Percentiles rank a stretch among this genome's conserved stretches.
Conservation (phyloP, 1,140 invertebrate species). For the Drosophila navojoa region DNA sequence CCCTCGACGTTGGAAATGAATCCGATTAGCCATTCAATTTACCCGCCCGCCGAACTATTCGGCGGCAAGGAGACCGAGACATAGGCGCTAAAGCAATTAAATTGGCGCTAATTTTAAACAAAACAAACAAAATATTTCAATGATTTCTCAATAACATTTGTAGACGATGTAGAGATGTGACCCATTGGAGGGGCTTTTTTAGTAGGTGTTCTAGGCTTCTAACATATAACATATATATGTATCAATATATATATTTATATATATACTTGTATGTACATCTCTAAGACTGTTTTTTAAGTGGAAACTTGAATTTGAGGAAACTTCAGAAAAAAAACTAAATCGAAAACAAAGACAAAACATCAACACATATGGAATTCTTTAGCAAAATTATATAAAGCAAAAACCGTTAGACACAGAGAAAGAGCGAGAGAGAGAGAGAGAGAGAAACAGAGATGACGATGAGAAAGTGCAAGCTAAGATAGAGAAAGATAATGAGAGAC, state of each 20-base stretch:
- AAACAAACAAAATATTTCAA: slow-evolving; percentile 59
- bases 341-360: slow-evolving; percentile 9
- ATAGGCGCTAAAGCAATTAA: slow-evolving; percentile 83
- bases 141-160: slow-evolving; percentile 83
- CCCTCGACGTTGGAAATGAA: slow-evolving; percentile 93
- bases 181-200: slow-evolving; percentile 51
- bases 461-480: slow-evolving; percentile 9
- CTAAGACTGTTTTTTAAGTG: slow-evolving; percentile 49
- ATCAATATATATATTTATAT: neutral
- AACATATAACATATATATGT: slow-evolving; percentile 10
- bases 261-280: slow-evolving; percentile 30
- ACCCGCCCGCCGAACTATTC: slow-evolving; percentile 90
- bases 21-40: slow-evolving; percentile 86
- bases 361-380: slow-evolving; percentile 31
- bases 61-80: slow-evolving; percentile 91
- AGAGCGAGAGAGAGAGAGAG: slow-evolving; percentile 23
- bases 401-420: slow-evolving; percentile 10
- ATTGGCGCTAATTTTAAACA: slow-evolving; percentile 36
- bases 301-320: slow-evolving; percentile 30
- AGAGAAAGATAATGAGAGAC: neutral
- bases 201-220: slow-evolving; percentile 41
- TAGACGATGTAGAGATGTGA: slow-evolving; percentile 47
- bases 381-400: slow-evolving; percentile 51
- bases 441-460: slow-evolving; percentile 3
- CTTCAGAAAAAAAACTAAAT: slow-evolving; percentile 25